Conservation (phyloP, 1,140 invertebrate species). For the Chrysoperla carnea region DNA sequence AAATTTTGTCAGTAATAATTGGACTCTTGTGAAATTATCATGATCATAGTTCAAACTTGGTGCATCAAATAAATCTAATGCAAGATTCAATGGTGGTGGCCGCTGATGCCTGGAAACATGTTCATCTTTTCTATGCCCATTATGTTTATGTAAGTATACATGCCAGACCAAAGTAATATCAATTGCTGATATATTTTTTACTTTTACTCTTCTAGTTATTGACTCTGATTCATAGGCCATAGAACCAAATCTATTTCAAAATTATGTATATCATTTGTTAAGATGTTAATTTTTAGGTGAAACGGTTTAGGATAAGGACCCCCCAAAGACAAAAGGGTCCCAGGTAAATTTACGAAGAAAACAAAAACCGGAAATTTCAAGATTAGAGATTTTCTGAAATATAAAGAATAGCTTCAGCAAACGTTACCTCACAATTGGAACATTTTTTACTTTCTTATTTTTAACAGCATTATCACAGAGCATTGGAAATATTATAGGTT, state of each 20-base stretch:
- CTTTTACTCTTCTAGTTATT: conserved; percentile 1
- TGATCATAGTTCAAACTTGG: background rate
- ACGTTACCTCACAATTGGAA: conserved; percentile 14
- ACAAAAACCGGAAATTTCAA: no score
- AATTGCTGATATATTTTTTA: conserved; percentile 10
- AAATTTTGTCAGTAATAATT: conserved; percentile 8
- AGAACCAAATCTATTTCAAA: conserved; percentile 7
- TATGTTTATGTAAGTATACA: background rate
- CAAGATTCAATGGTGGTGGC: background rate
- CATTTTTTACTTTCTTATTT: background rate
- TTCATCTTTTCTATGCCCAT: no score
- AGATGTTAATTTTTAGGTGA: no score
- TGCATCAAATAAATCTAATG: background rate
- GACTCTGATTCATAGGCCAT: background rate
- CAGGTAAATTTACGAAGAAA: no score
- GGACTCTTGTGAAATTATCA: conserved; percentile 1
- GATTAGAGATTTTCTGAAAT: no score
- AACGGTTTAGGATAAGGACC: no score
- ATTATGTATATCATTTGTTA: no score
- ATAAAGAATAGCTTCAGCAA: background rate
- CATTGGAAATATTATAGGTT: conserved; percentile 19
- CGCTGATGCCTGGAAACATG: no score
- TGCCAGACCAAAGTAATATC: conserved; percentile 12
- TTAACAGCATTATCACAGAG: conserved; percentile 9
- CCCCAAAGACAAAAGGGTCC: no score